phyloP scores from a whole-genome alignment of 2,888 invertebrate genomes.

The Heliconius ismenius region DNA sequence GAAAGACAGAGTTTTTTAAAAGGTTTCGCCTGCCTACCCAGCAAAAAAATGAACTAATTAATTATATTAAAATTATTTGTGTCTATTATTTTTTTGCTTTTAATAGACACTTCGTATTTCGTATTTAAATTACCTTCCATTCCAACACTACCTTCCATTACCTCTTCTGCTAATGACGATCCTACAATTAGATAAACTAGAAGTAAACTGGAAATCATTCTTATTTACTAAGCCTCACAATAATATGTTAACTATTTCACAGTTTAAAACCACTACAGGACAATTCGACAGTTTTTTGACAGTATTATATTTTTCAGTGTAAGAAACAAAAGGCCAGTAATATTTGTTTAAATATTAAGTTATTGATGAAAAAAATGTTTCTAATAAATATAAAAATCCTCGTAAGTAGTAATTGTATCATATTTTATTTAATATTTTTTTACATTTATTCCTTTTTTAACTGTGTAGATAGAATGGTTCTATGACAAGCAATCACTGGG shows the following conservation, averaged over 20 bases:
- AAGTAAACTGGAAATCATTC: conserved; percentile 1
- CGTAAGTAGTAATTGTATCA: too few species aligned
- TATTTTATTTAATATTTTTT: too few species aligned
- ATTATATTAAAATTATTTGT: too few species aligned
- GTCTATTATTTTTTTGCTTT: neutral
- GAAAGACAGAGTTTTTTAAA: neutral
- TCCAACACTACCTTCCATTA: neutral
- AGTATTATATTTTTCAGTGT: neutral
- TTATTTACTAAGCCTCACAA: neutral
- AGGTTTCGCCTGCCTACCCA: neutral
- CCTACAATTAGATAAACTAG: conserved; percentile 2
- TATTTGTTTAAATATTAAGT: neutral
- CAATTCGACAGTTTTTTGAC: neutral
- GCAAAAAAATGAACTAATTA: neutral
- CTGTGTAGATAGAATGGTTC: too few species aligned
- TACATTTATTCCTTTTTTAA: too few species aligned
- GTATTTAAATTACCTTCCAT: neutral
- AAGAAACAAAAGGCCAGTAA: conserved; percentile 1
- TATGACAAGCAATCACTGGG: too few species aligned
- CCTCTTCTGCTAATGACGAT: neutral
- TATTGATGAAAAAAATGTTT: too few species aligned
- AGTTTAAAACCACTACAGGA: too few species aligned
- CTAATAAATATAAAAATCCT: too few species aligned
- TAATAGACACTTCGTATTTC: neutral
- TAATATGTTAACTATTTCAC: neutral